Evolutionary conservation across 2,113 vertebrate species (phyloP), one percentile per base, ranked within the genome.

Genomic region (Leptodactylus fuscus): DNA sequence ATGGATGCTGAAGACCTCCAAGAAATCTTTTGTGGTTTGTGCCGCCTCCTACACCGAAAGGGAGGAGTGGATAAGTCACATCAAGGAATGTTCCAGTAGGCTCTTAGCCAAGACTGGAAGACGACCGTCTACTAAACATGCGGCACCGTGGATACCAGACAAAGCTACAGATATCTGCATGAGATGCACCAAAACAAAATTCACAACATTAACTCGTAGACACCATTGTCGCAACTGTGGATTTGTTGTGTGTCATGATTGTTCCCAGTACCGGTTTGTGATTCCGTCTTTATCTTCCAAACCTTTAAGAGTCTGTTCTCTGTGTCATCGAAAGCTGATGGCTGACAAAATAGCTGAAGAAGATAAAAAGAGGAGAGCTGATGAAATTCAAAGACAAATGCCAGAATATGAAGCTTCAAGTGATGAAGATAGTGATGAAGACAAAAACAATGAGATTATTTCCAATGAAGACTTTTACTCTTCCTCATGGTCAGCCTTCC

Each of bases 161-260:
- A 90, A 86, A 36, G 95, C 94, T 2, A 95, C 97, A 0, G 93
- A 95, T 81, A 92, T 96, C 89, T 99, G 97, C 91, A 98, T 98
- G 97, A 96, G 97, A 88, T 98, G 97, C 92, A 92, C 91, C 0
- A 93, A 94, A 55, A 88, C 91, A 5, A 95, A 91, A 82, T 99
- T 99, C 90, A 93, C 89, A 0, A n/a, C 94, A 0, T 91, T 96
- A 51, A 94, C 94, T 0, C 95, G 97, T 0, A 91, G 95, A 36
- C 97, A 99, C 90, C 97, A 99, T 92, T 99, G 97, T 90, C 92
- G 97, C 18, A 93, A 93, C 70, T 98, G 97, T 0, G 97, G 97
- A 88, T 97, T 96, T 1, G 89, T 98, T 0, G 96, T 98, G 4
- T 99, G 97, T 0, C 91, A 90, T 0, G 82, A 92, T 3, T 99